Evolutionary conservation across 2,113 vertebrate species (phyloP), one percentile per base, ranked within the genome.

Genomic region (Oreochromis aureus): DNA sequence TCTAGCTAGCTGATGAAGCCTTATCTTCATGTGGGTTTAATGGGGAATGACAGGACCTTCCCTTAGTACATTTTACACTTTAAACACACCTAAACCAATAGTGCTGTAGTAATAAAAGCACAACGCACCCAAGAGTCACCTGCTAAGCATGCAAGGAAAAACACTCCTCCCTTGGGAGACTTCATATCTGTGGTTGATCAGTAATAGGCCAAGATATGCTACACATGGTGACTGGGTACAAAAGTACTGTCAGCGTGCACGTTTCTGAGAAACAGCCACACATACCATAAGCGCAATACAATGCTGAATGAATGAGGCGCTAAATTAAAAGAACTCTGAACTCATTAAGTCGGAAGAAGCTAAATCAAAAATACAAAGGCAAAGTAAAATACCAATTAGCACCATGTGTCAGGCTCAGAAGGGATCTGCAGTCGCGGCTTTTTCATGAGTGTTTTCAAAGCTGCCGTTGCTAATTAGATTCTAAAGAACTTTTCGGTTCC

Each of bases 341-440:
- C 56, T 32, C 19, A 73, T 87, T 89, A n/a, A 85, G 56, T 89
- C 46, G 58, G 80, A 87, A 63, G 56, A 3, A 53, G 76, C 58
- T 89, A 73, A 89, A 90, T 81, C 82, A 86, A 16, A 76, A 32
- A 91, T 54, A 87, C 88, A 90, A 92, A 93, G 87, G 55, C 32
- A 71, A 86, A 86, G 85, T 87, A 76, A 87, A 90, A 90, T 78
- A 61, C 30, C 88, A 91, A 91, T 92, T 91, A 87, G 36, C 36
- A 56, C 32, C 39, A 87, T 54, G 83, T 88, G 66, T 89, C 79
- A 16, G 66, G 36, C 51, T 86, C 78, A 86, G 83, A 88, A 15
- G 76, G 89, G 82, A 86, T 87, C 73, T 12, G 8, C 82, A 82
- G 80, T 89, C 69, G 12, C 32, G 9, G 71, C 59, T 85, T 83